These are phyloP conservation scores for Trichonephila inaurata DNA, from an alignment of 1,140 invertebrate genomes.

Conservation along the genomic window DNA sequence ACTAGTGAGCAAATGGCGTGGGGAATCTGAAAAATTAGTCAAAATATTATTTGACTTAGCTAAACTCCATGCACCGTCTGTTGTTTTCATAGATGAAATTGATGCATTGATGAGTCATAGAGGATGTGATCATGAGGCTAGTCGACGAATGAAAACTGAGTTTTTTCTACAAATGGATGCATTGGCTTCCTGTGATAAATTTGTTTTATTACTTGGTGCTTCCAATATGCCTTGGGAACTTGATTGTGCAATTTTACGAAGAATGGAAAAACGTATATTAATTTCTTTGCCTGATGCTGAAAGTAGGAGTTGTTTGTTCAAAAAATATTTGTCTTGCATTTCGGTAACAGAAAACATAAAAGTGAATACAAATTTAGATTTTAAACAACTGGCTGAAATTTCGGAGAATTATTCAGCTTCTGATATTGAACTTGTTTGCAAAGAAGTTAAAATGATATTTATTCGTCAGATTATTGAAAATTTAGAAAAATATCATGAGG, in stretches of 20 bases:
- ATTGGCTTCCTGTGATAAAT: slow-evolving; percentile 83
- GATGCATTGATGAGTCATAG: slow-evolving; percentile 91
- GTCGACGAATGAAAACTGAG: slow-evolving; percentile 84
- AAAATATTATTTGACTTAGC: slow-evolving; percentile 92
- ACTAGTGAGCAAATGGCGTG: slow-evolving; percentile 97
- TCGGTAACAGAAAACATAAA: slow-evolving; percentile 78
- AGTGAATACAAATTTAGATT: slow-evolving; percentile 82
- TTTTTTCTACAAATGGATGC: slow-evolving; percentile 91
- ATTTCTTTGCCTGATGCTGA: slow-evolving; percentile 87
- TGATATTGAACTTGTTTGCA: slow-evolving; percentile 93
- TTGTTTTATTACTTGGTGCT: slow-evolving; percentile 92
- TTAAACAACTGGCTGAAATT: slow-evolving; percentile 83
- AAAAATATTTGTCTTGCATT: slow-evolving; percentile 83
- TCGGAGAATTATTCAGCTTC: slow-evolving; percentile 92
- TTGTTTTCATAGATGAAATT: slow-evolving; percentile 97
- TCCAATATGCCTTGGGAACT: slow-evolving; percentile 97
- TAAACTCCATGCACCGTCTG: slow-evolving; percentile 91
- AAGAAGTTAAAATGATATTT: slow-evolving; percentile 87
- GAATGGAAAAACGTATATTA: slow-evolving; percentile 93
- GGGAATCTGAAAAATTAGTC: slow-evolving; percentile 98
- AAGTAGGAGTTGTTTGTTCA: slow-evolving; percentile 86
- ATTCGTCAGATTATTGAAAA: slow-evolving; percentile 82
- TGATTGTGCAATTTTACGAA: slow-evolving; percentile 91
- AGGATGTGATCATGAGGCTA: slow-evolving; percentile 83
- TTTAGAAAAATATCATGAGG: slow-evolving; percentile 81